Conservation (phyloP, 2,888 invertebrate genomes). For the Acleris holmiana region DNA sequence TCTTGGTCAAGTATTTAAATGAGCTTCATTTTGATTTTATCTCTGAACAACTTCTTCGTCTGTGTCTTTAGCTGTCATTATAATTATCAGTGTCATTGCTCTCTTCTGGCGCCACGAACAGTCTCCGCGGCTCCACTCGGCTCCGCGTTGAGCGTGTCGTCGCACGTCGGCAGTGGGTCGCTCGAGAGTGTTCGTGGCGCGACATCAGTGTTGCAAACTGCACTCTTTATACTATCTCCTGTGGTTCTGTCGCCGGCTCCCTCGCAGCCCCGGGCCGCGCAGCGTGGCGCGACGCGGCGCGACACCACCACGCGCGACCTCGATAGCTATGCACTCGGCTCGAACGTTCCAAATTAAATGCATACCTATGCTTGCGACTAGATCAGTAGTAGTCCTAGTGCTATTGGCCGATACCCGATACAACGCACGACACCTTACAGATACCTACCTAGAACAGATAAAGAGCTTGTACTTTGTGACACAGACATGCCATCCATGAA, state of each 20-base stretch:
- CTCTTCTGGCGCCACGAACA: slow-evolving; percentile 69
- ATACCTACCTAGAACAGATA: slow-evolving; percentile 75
- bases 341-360: slow-evolving; percentile 80
- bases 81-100: slow-evolving; percentile 77
- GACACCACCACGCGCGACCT: slow-evolving; percentile 78
- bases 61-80: slow-evolving; percentile 82
- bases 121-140: slow-evolving; percentile 47
- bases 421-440: slow-evolving; percentile 82
- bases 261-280: slow-evolving; percentile 72
- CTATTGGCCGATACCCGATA: slow-evolving; percentile 81
- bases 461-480: slow-evolving; percentile 85
- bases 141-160: slow-evolving; percentile 12
- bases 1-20: slow-evolving; percentile 66
- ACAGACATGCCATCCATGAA: slow-evolving; percentile 75
- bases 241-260: slow-evolving; percentile 82
- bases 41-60: slow-evolving; percentile 71
- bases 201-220: slow-evolving; percentile 83
- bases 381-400: slow-evolving; percentile 81
- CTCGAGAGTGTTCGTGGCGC: slow-evolving; percentile 63
- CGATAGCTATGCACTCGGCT: slow-evolving; percentile 82
- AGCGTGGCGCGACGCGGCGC: slow-evolving; percentile 61
- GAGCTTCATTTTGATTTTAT: slow-evolving; percentile 73
- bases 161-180: slow-evolving; percentile 23
- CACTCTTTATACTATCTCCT: slow-evolving; percentile 84
- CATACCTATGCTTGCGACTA: slow-evolving; percentile 81